Base-by-base conservation (phyloP, 2,888 invertebrate genomes). In the Microplitis deprimator region DNA sequence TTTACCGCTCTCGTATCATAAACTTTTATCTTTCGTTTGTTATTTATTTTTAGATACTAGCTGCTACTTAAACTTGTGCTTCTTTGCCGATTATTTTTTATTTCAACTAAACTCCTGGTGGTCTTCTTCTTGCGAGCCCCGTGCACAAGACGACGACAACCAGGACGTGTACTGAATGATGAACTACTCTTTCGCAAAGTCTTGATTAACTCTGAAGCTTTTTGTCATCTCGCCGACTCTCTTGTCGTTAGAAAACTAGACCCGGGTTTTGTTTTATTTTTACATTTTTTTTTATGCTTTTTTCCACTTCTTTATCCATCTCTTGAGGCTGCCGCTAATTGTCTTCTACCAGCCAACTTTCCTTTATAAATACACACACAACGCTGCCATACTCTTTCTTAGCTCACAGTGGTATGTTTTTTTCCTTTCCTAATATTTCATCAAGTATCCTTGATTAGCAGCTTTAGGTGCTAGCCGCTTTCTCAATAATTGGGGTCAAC, bases 141-240 rank as follows among this genome's bases (percentile, higher is more conserved):
- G 13, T 50, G 13, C 50, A 10, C 10, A 50, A 50, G 50, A 50
- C 50, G 50, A 73, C 60, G 69, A 74, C 74, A 72, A 60, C 73
- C 74, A 65, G 71, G 76, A 73, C 77, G 77, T 73, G 69, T 60
- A 50, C 67, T 73, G 75, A 78, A 81, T 81, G 81, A 80, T 78
- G 79, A 79, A 79, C 74, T 77, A 79, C 79, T 76, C 78, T 78
- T 77, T 75, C 59, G 40, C 50, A 78, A 80, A 79, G 78, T 81
- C 78, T 64, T 80, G 82, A 82, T 82, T 82, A 80, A 79, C 78
- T 76, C 68, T 40, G 69, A 69, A 77, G 72, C 75, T 74, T 73
- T 68, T 73, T 73, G 50, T 64, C 62, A 61, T 50, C 20, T 61
- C 41, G 29, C 38, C 68, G 20, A 60, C 70, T 75, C 75, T 73